phyloP scores from a whole-genome alignment of 2,888 invertebrate genomes.

The Meiosimyza decipiens region DNA sequence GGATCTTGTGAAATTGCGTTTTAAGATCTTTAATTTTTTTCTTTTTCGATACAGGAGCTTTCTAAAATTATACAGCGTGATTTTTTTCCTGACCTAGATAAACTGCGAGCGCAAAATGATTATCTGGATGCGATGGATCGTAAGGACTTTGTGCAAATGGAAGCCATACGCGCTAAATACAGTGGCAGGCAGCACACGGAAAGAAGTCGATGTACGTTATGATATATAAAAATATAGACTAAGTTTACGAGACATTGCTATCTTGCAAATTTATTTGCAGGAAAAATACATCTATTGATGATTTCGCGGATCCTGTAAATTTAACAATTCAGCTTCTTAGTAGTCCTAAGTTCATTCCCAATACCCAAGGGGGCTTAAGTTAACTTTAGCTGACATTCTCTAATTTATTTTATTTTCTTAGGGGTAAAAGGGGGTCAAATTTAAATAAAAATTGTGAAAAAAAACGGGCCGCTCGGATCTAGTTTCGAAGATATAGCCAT shows the following conservation, averaged over 20 bases:
- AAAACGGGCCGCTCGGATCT: too few relatives aligned
- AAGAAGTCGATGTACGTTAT: constrained; percentile 49
- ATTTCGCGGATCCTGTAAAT: too few relatives aligned
- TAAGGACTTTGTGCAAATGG: constrained; percentile 87
- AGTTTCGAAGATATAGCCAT: too few relatives aligned
- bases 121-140: constrained; percentile 91
- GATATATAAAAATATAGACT: constrained; percentile 45
- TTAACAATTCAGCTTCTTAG: not conserved
- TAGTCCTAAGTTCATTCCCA: too few relatives aligned
- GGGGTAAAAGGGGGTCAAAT: too few relatives aligned
- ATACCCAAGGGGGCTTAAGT: too few relatives aligned
- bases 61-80: constrained; percentile 96
- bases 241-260: not conserved
- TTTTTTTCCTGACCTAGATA: constrained; percentile 96
- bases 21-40: not conserved
- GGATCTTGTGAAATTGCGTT: not conserved
- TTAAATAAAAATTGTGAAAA: too few relatives aligned
- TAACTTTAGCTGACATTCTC: too few relatives aligned
- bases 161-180: constrained; percentile 89
- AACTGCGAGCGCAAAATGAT: constrained; percentile 90
- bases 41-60: constrained; percentile 73
- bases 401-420: too few relatives aligned
- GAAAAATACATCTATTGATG: not conserved
- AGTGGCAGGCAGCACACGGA: constrained; percentile 69
- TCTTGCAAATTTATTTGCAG: not conserved